phyloP scores from a whole-genome alignment of 2,113 vertebrate genomes.

The Dascyllus trimaculatus region DNA sequence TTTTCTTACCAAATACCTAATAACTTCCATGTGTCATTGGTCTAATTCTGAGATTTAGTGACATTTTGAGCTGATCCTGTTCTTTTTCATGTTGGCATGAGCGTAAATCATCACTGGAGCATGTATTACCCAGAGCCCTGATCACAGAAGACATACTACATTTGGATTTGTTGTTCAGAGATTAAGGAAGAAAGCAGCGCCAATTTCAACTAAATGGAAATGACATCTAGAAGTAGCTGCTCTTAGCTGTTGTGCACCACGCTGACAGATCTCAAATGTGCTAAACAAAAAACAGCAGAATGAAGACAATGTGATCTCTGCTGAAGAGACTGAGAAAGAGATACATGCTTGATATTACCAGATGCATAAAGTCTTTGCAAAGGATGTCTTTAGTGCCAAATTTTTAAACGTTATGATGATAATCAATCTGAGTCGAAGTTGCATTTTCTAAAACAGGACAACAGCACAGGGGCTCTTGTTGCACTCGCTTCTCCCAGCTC shows the following conservation, averaged over 20 bases:
- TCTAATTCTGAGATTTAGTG: not conserved
- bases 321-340: not conserved
- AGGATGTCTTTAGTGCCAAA: not conserved
- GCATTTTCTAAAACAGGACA: slow-evolving; percentile 45
- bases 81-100: not conserved
- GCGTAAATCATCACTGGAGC: slow-evolving; percentile 4
- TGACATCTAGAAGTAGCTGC: not conserved
- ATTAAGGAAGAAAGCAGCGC: not conserved
- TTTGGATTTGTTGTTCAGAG: slow-evolving; percentile 6
- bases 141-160: slow-evolving; percentile 9
- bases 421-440: not conserved
- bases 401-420: slow-evolving; percentile 13
- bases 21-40: slow-evolving; percentile 30
- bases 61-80: slow-evolving; percentile 8
- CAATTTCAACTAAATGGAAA: not conserved
- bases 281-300: too few species aligned
- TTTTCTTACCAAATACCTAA: slow-evolving; percentile 20
- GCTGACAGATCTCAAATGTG: not conserved
- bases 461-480: not conserved
- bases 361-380: not conserved
- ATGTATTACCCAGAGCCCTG: not conserved
- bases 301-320: too few species aligned
- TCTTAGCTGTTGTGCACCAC: not conserved
- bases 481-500: slow-evolving; percentile 29
- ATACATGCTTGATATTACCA: not conserved